Conservation (phyloP, 2,113 vertebrate species). For the Taurulus bubalis region DNA sequence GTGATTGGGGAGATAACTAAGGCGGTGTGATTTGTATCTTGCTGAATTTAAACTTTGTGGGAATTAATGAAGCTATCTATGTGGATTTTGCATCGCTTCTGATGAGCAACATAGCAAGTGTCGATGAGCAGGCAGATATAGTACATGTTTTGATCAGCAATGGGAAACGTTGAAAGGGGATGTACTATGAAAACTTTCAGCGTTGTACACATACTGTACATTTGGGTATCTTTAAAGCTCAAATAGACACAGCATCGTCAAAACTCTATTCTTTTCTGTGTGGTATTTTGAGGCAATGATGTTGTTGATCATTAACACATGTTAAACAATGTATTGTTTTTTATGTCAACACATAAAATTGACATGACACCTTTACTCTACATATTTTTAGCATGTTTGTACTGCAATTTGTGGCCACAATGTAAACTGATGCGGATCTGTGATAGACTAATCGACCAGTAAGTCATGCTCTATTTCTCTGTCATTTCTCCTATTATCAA, state of each 20-base stretch:
- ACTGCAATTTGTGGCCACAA: neutral
- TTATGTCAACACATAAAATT: neutral
- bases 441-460: neutral
- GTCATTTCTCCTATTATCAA: neutral
- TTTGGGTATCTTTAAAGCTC: neutral
- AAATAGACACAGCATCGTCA: neutral
- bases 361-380: no score
- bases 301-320: neutral
- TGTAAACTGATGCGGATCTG: neutral
- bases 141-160: neutral
- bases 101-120: constrained; percentile 20
- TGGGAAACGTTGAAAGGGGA: neutral
- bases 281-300: neutral
- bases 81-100: constrained; percentile 27
- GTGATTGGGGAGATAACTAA: constrained; percentile 63
- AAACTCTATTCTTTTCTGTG: neutral
- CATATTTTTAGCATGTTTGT: neutral
- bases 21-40: constrained; percentile 55
- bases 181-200: neutral
- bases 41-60: constrained; percentile 39
- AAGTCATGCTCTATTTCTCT: neutral
- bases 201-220: neutral
- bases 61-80: constrained; percentile 46
- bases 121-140: constrained; percentile 25
- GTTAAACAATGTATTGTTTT: neutral